These are phyloP conservation scores for Ophioderma brevispina DNA, from an alignment of 35 echinoderm and acorn worm species.

Conservation along the genomic window DNA sequence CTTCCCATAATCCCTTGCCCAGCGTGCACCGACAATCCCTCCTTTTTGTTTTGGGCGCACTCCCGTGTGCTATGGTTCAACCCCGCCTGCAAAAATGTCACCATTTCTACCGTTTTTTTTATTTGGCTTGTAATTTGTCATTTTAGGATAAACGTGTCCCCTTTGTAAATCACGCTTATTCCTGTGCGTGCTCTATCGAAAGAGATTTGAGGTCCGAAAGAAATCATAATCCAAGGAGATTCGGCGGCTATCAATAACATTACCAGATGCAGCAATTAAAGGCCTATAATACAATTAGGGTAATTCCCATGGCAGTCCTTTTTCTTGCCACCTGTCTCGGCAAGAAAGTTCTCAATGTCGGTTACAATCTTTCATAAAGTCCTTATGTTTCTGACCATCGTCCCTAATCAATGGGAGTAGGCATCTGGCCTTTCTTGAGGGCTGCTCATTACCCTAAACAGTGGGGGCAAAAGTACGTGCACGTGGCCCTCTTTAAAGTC, in stretches of 20 bases:
- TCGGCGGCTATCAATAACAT: background rate
- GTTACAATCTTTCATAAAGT: background rate
- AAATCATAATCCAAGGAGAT: too few species aligned
- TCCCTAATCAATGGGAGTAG: background rate
- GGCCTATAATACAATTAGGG: background rate
- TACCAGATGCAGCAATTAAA: background rate
- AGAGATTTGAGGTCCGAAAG: too few species aligned
- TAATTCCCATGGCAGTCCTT: background rate
- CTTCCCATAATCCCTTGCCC: too few species aligned
- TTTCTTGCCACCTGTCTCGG: background rate
- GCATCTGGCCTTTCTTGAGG: background rate
- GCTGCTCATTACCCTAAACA: background rate
- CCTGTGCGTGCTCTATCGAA: too few species aligned
- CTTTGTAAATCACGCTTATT: too few species aligned
- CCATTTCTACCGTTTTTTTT: too few species aligned
- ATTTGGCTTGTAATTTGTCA: too few species aligned
- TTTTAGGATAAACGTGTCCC: too few species aligned
- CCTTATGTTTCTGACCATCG: background rate
- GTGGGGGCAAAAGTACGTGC: background rate
- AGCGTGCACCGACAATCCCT: too few species aligned
- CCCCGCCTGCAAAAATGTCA: too few species aligned
- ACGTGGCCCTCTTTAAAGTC: background rate
- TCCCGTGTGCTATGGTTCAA: too few species aligned
- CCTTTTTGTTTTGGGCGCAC: too few species aligned
- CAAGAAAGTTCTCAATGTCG: background rate